phyloP scores from a whole-genome alignment of 2,888 invertebrate genomes.

The Empis livida region DNA sequence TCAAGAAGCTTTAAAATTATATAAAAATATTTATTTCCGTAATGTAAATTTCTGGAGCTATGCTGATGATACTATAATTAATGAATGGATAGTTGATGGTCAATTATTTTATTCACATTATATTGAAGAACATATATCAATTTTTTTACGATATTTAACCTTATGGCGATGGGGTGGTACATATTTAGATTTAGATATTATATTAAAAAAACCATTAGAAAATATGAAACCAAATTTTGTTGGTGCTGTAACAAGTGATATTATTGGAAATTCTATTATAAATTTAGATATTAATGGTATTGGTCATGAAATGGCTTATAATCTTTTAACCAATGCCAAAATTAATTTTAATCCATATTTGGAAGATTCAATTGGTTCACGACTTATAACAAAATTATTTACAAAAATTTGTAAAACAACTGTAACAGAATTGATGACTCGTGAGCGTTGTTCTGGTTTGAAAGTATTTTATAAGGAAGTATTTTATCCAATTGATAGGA shows the following conservation, averaged over 20 bases:
- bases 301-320: slow-evolving; percentile 45
- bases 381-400: slow-evolving; percentile 51
- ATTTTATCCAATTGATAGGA: slow-evolving; percentile 55
- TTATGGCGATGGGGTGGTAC: slow-evolving; percentile 67
- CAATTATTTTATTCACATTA: slow-evolving; percentile 24
- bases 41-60: slow-evolving; percentile 27
- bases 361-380: slow-evolving; percentile 42
- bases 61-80: slow-evolving; percentile 26
- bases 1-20: slow-evolving; percentile 8
- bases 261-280: slow-evolving; percentile 54
- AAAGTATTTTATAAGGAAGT: slow-evolving; percentile 46
- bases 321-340: slow-evolving; percentile 42
- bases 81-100: slow-evolving; percentile 26
- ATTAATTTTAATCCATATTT: slow-evolving; percentile 43
- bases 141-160: slow-evolving; percentile 27
- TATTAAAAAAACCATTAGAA: slow-evolving; percentile 41
- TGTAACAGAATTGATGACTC: slow-evolving; percentile 40
- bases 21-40: slow-evolving; percentile 26
- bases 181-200: slow-evolving; percentile 61
- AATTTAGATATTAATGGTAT: slow-evolving; percentile 42
- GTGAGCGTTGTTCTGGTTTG: slow-evolving; percentile 45
- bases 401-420: slow-evolving; percentile 42
- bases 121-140: slow-evolving; percentile 24
- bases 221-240: slow-evolving; percentile 40
- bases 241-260: slow-evolving; percentile 45